Evolutionary conservation across 35 echinoderm and acorn worm genomes (phyloP), one percentile per base, ranked within the genome.

Genomic region (Lytechinus variegatus): DNA sequence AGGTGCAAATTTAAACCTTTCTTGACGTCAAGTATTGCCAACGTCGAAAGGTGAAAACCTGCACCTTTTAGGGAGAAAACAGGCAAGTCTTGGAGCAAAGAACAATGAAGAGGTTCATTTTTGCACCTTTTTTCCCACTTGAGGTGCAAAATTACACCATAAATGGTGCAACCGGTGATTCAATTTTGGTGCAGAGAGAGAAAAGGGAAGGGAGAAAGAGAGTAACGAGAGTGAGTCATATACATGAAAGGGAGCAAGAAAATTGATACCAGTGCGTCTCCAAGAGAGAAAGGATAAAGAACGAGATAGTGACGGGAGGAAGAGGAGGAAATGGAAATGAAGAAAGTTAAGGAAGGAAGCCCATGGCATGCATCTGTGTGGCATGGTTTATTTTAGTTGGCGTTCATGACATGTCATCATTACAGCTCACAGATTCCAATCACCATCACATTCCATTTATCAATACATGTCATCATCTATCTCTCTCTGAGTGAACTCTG

Each of bases 301-400:
- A 71, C 6, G 66, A n/a, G 5, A 79, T 4, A n/a, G 5, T n/a
- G 66, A 79, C 6, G 66, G n/a, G 66, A 79, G 5, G n/a, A 1
- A 79, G 61, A 71, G 13, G 14, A 4, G 24, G 12, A 94, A 16
- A 10, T 9, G 44, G 24, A 24, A 56, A 24, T 27, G 92, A 94
- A 12, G 54, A 57, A 9, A 56, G 92, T 24, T 4, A 55, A 11
- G 57, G 24, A 94, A 12, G 55, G 21, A 8, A 55, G 56, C 27
- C 12, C 19, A 8, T 79, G 66, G 66, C 14, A 19, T 79, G 66
- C 66, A 79, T 79, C 66, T n/a, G 66, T 79, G 66, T 79, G 66
- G 66, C 66, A 79, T 79, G 66, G 66, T 79, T 79, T 79, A 79
- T 79, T 79, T 79, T 79, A 24, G 19, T 79, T 79, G 66, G n/a